Conservation (phyloP, 1,140 invertebrate species). For the Hydropsyche tenuis region DNA sequence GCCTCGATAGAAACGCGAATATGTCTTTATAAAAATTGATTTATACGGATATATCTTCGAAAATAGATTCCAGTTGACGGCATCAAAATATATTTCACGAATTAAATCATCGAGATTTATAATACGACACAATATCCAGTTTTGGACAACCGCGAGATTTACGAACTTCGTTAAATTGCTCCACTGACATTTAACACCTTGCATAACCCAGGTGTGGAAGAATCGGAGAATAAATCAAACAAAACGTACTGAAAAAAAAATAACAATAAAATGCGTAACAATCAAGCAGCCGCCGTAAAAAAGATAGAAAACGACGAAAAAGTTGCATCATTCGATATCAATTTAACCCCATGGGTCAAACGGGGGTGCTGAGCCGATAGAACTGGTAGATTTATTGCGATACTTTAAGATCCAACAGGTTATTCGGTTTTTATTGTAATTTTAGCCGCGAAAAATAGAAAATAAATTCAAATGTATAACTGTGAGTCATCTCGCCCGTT, state of each 20-base stretch:
- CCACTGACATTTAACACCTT: constrained; percentile 14
- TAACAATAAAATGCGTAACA: too few relatives aligned
- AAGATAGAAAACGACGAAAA: too few relatives aligned
- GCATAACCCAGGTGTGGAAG: too few relatives aligned
- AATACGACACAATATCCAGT: neutral
- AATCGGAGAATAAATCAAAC: too few relatives aligned
- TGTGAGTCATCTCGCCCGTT: neutral
- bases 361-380: neutral
- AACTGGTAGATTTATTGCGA: constrained; percentile 8
- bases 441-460: neutral
- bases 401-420: neutral
- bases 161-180: constrained; percentile 9
- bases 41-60: neutral
- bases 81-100: constrained; percentile 2
- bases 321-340: neutral
- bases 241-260: too few relatives aligned
- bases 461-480: neutral
- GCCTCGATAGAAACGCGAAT: neutral
- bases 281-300: too few relatives aligned
- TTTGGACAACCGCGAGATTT: constrained; percentile 8
- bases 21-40: too few relatives aligned
- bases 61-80: neutral
- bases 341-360: constrained; percentile 5
- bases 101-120: constrained; percentile 4
- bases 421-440: neutral